Evolutionary conservation across 1,140 invertebrate genomes (phyloP), one percentile per base, ranked within the genome.

Genomic region (Aphidius ervi): DNA sequence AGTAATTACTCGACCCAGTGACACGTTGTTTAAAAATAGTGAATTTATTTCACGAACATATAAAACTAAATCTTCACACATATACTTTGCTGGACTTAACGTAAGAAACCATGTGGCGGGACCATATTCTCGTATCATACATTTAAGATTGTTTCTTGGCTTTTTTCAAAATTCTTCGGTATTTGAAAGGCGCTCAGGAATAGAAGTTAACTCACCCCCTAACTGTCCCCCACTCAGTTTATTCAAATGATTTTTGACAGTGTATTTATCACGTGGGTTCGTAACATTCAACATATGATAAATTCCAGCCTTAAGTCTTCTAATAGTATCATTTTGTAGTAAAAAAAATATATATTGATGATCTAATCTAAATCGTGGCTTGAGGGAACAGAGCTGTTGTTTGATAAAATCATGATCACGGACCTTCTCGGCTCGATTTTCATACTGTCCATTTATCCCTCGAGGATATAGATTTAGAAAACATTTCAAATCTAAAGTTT

Each of bases 31-130:
- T 42, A 61, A 61, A 56, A 54, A 40, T 16, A 55, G 60, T 6
- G 56, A 57, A 60, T 72, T 72, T 9, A 76, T 61, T 62, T 67
- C 46, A 7, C 56, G 56, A 40, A 76, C 37, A 67, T 74, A 71
- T 41, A 70, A 52, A 53, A 59, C 54, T 58, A 78, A 67, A 61
- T 74, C 71, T 9, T 65, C 54, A 71, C 71, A 74, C 23, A 71
- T 54, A 64, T 67, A 76, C 66, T 78, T 72, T 42, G 60, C 65
- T 16, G 73, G 71, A 66, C 73, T 76, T 3, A 76, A 59, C 5
- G 73, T 76, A 3, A 79, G 52, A 68, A 76, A 79, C 68, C 72
- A 77, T 9, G 70, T 75, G 10, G 70, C 70, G 31, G 72, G 65
- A 16, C 73, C 73, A 59, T 75, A 76, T 54, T 77, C 42, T 7